phyloP scores from a whole-genome alignment of 1,140 invertebrate genomes.

The Aradophagus sp. region DNA sequence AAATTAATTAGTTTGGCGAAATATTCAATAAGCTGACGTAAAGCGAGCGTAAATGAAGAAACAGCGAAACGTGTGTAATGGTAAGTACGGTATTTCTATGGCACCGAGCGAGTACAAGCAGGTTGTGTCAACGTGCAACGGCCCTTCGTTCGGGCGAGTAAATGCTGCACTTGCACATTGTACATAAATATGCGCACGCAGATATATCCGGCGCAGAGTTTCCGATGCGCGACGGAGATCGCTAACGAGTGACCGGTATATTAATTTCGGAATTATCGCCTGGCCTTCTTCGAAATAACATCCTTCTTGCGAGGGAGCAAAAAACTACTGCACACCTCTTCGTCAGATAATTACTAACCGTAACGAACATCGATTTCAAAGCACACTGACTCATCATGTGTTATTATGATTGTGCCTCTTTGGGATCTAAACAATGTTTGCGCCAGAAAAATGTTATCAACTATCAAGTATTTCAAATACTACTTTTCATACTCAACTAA shows the following conservation, averaged over 20 bases:
- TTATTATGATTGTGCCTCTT: too few species aligned
- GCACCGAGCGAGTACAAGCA: slow-evolving; percentile 33
- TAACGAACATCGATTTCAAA: slow-evolving; percentile 25
- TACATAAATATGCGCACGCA: slow-evolving; percentile 49
- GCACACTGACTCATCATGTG: neutral
- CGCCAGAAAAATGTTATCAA: too few species aligned
- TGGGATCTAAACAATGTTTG: too few species aligned
- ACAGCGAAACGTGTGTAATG: slow-evolving; percentile 45
- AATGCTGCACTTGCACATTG: slow-evolving; percentile 46
- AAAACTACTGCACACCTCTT: slow-evolving; percentile 31
- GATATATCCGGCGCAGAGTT: slow-evolving; percentile 47
- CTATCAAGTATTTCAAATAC: too few species aligned
- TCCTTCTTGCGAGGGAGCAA: slow-evolving; percentile 43
- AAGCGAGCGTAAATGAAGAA: slow-evolving; percentile 54
- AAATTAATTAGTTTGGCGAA: too few species aligned
- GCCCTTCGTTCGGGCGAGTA: slow-evolving; percentile 35
- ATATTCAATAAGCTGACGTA: slow-evolving; percentile 52
- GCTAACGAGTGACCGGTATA: slow-evolving; percentile 59
- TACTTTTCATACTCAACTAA: too few species aligned
- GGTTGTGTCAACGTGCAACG: slow-evolving; percentile 50
- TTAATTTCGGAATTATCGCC: slow-evolving; percentile 63
- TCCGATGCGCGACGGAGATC: slow-evolving; percentile 59
- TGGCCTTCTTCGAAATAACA: slow-evolving; percentile 51
- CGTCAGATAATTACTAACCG: slow-evolving; percentile 33
- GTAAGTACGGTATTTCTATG: too few species aligned